A percentile compares a stretch with the other conserved stretches of the same genome.
Conservation (phyloP, 2,797 vertebrate genomes). For the Scleropages formosus region DNA sequence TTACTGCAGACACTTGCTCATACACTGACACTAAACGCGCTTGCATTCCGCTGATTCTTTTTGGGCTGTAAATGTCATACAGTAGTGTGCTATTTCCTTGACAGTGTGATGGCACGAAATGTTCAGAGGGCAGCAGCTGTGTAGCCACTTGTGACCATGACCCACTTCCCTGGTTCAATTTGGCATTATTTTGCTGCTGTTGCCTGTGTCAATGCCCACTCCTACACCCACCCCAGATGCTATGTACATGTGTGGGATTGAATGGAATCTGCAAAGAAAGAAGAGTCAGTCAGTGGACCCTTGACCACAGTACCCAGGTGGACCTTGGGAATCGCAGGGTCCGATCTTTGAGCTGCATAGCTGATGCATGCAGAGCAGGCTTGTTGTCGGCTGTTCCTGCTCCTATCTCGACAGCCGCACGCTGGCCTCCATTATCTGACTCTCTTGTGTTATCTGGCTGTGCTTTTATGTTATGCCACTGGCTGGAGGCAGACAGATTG, state of each 20-base stretch:
- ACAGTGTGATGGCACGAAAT: background rate
- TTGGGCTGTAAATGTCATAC: background rate
- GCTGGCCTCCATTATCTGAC: slow-evolving; percentile 34
- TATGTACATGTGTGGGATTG: background rate
- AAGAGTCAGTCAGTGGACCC: background rate
- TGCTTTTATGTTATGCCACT: slow-evolving; percentile 28
- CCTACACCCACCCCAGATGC: too few species aligned
- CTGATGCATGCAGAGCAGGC: background rate
- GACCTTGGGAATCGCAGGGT: background rate
- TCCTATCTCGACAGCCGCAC: background rate
- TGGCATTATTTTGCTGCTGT: background rate
- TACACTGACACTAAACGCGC: background rate
- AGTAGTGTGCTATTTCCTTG: background rate
- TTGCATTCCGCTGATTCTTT: background rate
- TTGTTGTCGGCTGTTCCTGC: background rate
- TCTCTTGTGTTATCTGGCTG: slow-evolving; percentile 42
- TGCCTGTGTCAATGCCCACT: too few species aligned
- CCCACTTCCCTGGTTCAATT: background rate
- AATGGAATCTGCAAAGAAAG: background rate
- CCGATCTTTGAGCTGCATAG: background rate
- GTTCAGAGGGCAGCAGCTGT: background rate
- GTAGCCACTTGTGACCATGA: background rate
- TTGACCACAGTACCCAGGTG: background rate
- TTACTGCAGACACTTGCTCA: background rate
- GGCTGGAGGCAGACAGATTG: slow-evolving; percentile 60